Conservation (phyloP, 2,797 vertebrate species). For the Megaceryle alcyon region DNA sequence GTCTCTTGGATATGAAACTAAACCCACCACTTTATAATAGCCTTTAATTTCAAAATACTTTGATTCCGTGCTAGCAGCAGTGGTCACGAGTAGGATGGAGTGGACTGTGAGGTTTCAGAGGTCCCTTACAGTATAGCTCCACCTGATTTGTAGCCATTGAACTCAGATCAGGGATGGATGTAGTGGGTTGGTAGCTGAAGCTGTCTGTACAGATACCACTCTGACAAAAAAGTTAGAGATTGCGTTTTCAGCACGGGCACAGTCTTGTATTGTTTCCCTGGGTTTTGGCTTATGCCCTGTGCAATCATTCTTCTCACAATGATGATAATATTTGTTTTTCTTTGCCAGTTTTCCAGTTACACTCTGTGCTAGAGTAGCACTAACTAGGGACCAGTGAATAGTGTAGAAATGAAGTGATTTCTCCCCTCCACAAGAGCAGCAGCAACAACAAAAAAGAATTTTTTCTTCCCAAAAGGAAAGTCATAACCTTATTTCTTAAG, state of each 20-base stretch:
- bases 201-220: background rate
- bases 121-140: background rate
- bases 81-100: background rate
- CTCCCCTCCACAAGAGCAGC: background rate
- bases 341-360: background rate
- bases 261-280: background rate
- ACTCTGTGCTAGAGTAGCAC: background rate
- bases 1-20: background rate
- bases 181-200: background rate
- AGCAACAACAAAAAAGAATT: background rate
- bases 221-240: background rate
- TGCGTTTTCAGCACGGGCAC: background rate
- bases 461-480: slow-evolving; percentile 1
- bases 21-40: background rate
- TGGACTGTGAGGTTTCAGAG: background rate
- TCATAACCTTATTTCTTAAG: background rate
- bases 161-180: background rate
- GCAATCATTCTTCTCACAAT: background rate
- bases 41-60: background rate
- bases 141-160: background rate
- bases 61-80: background rate
- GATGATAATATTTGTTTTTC: background rate
- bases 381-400: background rate
- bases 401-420: background rate
- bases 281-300: background rate